phyloP scores from a whole-genome alignment of 2,797 vertebrate species.

The Muraenolepis orangiensis region DNA sequence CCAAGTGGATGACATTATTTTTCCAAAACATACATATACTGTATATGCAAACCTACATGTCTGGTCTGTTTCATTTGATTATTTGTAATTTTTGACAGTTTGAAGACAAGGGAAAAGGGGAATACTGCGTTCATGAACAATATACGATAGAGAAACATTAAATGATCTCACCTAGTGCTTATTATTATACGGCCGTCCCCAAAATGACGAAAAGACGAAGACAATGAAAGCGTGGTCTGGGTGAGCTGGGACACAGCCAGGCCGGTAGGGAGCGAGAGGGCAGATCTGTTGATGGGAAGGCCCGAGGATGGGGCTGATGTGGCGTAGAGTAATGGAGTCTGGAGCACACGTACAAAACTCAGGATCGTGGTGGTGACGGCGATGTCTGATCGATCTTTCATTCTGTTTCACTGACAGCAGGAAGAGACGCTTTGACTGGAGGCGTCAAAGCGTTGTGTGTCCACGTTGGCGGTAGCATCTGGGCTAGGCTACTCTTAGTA shows the following conservation, averaged over 20 bases:
- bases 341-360: neutral
- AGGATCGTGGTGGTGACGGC: neutral
- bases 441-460: neutral
- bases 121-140: neutral
- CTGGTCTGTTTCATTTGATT: neutral
- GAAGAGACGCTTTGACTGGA: neutral
- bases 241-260: neutral
- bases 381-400: neutral
- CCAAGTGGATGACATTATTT: neutral
- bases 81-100: neutral
- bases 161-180: neutral
- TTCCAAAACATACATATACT: no score
- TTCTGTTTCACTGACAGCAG: neutral
- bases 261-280: neutral
- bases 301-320: neutral
- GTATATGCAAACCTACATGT: neutral
- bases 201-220: no score
- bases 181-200: neutral
- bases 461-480: neutral
- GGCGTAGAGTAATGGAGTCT: neutral
- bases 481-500: neutral
- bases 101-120: neutral
- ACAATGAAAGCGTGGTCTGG: neutral
- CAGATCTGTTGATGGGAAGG: neutral
- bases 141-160: neutral